Evolutionary conservation across 2,888 invertebrate genomes (phyloP).

Genomic region (Scaptomyza flava): DNA sequence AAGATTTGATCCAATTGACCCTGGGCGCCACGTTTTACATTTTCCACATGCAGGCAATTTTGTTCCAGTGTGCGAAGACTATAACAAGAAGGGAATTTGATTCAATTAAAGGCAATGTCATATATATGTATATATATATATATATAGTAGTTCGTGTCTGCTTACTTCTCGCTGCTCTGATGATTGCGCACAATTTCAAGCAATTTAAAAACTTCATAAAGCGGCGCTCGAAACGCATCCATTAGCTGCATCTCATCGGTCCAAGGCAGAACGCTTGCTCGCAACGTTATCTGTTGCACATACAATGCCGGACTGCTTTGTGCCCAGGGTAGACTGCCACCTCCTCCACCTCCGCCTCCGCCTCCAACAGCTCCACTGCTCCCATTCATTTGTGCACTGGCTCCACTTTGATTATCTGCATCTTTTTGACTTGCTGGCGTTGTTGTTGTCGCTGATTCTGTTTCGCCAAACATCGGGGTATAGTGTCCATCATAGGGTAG

Average conservation of each 20-base stretch:
- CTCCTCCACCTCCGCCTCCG: slow-evolving; percentile 3
- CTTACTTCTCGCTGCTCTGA: slow-evolving; percentile 82
- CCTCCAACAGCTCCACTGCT: slow-evolving; percentile 19
- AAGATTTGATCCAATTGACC: slow-evolving; percentile 87
- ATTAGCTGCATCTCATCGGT: slow-evolving; percentile 91
- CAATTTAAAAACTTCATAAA: slow-evolving; percentile 95
- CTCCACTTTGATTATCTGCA: slow-evolving; percentile 44
- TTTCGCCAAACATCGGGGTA: slow-evolving; percentile 69
- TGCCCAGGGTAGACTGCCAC: slow-evolving; percentile 85
- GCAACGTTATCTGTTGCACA: slow-evolving; percentile 91
- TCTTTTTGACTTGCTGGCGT: slow-evolving; percentile 6
- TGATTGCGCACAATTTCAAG: slow-evolving; percentile 94
- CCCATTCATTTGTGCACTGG: slow-evolving; percentile 37
- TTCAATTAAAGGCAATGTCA: slow-evolving; percentile 63
- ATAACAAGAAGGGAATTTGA: slow-evolving; percentile 55
- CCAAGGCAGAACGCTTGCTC: slow-evolving; percentile 94
- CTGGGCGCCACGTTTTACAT: slow-evolving; percentile 86
- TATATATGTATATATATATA: slow-evolving; percentile 1
- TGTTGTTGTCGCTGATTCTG: slow-evolving; percentile 14
- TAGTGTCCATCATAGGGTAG: slow-evolving; percentile 85
- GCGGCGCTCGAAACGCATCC: slow-evolving; percentile 96
- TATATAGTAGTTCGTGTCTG: slow-evolving; percentile 24
- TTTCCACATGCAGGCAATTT: slow-evolving; percentile 93
- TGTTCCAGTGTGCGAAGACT: slow-evolving; percentile 91
- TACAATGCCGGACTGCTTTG: slow-evolving; percentile 87